Conservation (phyloP, 2,888 invertebrate genomes). For the Drosophila acutilabella region DNA sequence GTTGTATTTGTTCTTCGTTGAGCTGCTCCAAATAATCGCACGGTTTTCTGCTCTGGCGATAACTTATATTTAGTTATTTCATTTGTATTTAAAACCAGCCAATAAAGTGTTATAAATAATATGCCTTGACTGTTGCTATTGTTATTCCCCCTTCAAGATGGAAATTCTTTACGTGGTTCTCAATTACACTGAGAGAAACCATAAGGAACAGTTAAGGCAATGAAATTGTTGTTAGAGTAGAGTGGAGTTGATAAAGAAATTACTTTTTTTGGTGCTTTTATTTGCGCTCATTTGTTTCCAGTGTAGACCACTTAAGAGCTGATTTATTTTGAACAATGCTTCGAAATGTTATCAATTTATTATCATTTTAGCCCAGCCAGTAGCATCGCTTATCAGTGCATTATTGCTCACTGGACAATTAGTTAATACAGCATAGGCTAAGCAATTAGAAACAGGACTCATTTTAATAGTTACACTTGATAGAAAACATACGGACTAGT, state of each 20-base stretch:
- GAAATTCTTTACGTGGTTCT: slow-evolving; percentile 22
- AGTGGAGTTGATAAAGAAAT: no score
- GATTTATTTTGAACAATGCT: slow-evolving; percentile 42
- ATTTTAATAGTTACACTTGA: not conserved
- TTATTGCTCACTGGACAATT: slow-evolving; percentile 44
- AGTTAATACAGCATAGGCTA: slow-evolving; percentile 46
- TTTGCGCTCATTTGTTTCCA: slow-evolving; percentile 1
- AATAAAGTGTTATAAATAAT: slow-evolving; percentile 61
- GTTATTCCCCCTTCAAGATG: slow-evolving; percentile 28
- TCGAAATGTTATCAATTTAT: slow-evolving; percentile 56
- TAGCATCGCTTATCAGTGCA: slow-evolving; percentile 71
- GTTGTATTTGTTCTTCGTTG: slow-evolving; percentile 1
- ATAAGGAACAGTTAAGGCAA: no score
- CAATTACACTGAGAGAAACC: slow-evolving; percentile 20
- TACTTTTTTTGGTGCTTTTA: no score
- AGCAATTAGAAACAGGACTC: not conserved
- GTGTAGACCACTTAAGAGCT: slow-evolving; percentile 33
- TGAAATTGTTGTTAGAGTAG: no score
- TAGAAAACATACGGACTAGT: not conserved
- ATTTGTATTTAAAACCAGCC: slow-evolving; percentile 37
- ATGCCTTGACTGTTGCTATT: slow-evolving; percentile 23
- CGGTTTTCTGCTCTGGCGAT: slow-evolving; percentile 32
- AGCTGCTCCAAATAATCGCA: slow-evolving; percentile 7
- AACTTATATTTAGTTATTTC: slow-evolving; percentile 19
- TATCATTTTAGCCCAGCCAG: slow-evolving; percentile 59